These are phyloP conservation scores for Drosophila oshimai DNA, from an alignment of 1,140 invertebrate species.

Conservation along the genomic window DNA sequence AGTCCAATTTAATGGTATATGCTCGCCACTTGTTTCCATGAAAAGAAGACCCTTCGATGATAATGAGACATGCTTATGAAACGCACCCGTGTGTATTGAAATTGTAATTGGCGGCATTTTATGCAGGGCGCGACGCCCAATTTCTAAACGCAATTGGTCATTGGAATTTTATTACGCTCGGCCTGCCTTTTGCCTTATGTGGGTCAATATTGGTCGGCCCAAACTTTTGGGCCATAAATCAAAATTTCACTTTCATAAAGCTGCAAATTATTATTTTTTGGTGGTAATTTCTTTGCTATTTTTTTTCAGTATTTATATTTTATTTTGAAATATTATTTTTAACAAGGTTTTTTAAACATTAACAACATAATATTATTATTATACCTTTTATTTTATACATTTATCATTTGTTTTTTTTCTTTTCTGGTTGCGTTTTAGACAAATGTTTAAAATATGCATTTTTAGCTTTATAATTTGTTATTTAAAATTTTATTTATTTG, in stretches of 20 bases:
- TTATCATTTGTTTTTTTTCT: constrained; percentile 54
- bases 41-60: constrained; percentile 24
- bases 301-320: constrained; percentile 62
- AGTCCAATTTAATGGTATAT: neutral
- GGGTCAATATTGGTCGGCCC: constrained; percentile 52
- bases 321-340: constrained; percentile 81
- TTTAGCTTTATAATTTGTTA: constrained; percentile 55
- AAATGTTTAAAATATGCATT: constrained; percentile 74
- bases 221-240: constrained; percentile 42
- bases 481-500: constrained; percentile 58
- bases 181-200: constrained; percentile 25
- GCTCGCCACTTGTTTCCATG: neutral
- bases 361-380: constrained; percentile 80
- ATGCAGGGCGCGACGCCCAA: constrained; percentile 60
- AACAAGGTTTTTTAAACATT: constrained; percentile 80
- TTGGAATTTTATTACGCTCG: constrained; percentile 57
- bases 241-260: constrained; percentile 72
- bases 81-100: constrained; percentile 16
- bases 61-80: constrained; percentile 63
- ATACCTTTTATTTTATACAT: constrained; percentile 73
- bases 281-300: constrained; percentile 18
- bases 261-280: constrained; percentile 10
- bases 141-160: constrained; percentile 75
- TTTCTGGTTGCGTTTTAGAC: constrained; percentile 53
- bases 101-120: constrained; percentile 57